These are phyloP conservation scores for Acrocera orbiculus DNA, from an alignment of 2,888 invertebrate genomes.

Conservation along the genomic window DNA sequence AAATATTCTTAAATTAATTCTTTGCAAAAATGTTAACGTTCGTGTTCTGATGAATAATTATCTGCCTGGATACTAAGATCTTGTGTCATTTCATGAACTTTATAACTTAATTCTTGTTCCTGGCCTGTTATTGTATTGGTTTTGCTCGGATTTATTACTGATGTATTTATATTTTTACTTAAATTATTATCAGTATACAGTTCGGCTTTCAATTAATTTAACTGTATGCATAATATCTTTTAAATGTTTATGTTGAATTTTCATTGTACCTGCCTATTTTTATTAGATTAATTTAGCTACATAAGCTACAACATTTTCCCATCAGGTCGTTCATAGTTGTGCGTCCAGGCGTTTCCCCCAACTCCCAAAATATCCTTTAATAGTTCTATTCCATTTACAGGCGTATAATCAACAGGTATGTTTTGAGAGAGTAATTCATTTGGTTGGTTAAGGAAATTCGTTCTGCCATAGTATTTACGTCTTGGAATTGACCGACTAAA, in stretches of 20 bases:
- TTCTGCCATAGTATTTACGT: conserved; percentile 19
- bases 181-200: conserved; percentile 10
- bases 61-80: conserved; percentile 28
- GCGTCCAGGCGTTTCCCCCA: conserved; percentile 1
- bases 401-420: conserved; percentile 24
- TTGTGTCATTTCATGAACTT: conserved; percentile 28
- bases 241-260: conserved; percentile 35
- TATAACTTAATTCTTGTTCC: conserved; percentile 30
- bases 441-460: conserved; percentile 6
- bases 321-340: conserved; percentile 5
- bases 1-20: conserved; percentile 13
- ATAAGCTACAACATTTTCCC: conserved; percentile 14
- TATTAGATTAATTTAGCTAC: conserved; percentile 23
- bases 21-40: conserved; percentile 25
- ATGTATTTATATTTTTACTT: conserved; percentile 1
- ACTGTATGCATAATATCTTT: conserved; percentile 33
- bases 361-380: conserved; percentile 5
- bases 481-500: conserved; percentile 36
- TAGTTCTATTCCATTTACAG: conserved; percentile 26
- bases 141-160: no score
- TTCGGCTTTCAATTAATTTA: conserved; percentile 25
- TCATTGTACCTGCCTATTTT: conserved; percentile 36
- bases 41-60: conserved; percentile 26
- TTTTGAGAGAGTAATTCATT: conserved; percentile 14
- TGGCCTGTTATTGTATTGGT: conserved; percentile 13